Evolutionary conservation across 2,888 invertebrate species (phyloP), one percentile per base, ranked within the genome.

Genomic region (Adineta ricciae): DNA sequence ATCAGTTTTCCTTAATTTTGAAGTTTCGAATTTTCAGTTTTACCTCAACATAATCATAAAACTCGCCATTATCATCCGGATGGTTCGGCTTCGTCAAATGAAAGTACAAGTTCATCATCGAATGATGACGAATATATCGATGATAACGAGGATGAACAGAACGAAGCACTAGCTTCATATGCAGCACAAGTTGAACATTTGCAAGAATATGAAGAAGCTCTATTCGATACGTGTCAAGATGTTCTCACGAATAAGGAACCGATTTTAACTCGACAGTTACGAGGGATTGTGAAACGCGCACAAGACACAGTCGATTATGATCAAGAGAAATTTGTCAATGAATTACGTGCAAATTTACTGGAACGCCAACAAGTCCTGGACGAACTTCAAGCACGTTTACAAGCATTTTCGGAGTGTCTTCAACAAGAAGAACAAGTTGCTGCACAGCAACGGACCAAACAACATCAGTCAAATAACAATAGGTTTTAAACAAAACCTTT

Each of bases 151-250:
- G 78, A 78, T 24, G 82, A 82, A 27, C 46, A 82, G 41, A 41
- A 82, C 27, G 82, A 82, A 82, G 82, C 64, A 64, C 19, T 32
- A 64, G 64, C 64, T 36, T 64, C 64, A 3, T 64, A 64, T 64
- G 64, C 64, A 32, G 64, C 64, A 27, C 64, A 64, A 64, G 64
- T 78, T 41, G 78, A 78, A n/a, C 78, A 78, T 78, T 78, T 78
- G 41, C 78, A 78, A 78, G 78, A 78, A 78, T 78, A 78, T 78
- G 78, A 78, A 78, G 78, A 78, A 78, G 78, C 38, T n/a, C 3
- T 78, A 41, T 78, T 78, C 16, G 78, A 78, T 78, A 1, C 41
- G n/a, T 78, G 78, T 78, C 78, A 78, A 78, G 41, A 78, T 0
- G n/a, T 78, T n/a, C n/a, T 78, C 38, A 41, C 38, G 14, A 24